Conservation (phyloP, 35 echinoderm and acorn worm species). For the Eucidaris tribuloides region DNA sequence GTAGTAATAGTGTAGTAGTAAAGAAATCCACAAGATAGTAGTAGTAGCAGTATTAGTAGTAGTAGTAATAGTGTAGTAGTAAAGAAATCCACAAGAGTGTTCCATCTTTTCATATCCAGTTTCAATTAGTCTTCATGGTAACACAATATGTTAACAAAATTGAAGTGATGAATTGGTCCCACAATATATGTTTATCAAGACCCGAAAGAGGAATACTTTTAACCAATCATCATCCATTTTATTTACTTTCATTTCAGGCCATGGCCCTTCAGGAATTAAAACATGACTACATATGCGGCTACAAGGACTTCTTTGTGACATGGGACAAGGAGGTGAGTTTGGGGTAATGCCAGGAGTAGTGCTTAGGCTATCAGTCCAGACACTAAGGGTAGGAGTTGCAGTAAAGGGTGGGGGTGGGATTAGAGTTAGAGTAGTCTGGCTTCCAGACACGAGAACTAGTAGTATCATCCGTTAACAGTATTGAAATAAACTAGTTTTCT, state of each 20-base stretch:
- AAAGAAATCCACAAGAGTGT: neutral
- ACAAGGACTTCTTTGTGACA: conserved; percentile 98
- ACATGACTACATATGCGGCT: conserved; percentile 88
- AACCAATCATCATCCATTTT: neutral
- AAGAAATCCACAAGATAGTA: too few relatives aligned
- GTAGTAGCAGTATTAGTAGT: too few relatives aligned
- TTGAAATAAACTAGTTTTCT: too few relatives aligned
- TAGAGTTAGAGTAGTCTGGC: too few relatives aligned
- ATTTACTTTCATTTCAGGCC: conserved; percentile 42
- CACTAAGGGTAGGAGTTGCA: neutral
- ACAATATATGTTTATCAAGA: neutral
- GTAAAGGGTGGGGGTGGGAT: neutral
- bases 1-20: too few relatives aligned
- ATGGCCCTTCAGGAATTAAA: conserved; percentile 94
- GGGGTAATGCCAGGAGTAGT: too few relatives aligned
- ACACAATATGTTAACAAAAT: neutral
- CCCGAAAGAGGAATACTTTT: neutral
- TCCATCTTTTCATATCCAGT: neutral
- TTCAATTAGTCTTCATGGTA: neutral
- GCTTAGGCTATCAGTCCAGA: too few relatives aligned
- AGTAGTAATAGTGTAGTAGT: neutral
- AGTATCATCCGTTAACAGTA: too few relatives aligned
- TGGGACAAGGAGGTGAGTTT: conserved; percentile 99
- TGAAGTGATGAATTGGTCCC: neutral
- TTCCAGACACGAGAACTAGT: too few relatives aligned